Conservation (phyloP, 2,888 invertebrate genomes). For the Stictocephala bisonia region DNA sequence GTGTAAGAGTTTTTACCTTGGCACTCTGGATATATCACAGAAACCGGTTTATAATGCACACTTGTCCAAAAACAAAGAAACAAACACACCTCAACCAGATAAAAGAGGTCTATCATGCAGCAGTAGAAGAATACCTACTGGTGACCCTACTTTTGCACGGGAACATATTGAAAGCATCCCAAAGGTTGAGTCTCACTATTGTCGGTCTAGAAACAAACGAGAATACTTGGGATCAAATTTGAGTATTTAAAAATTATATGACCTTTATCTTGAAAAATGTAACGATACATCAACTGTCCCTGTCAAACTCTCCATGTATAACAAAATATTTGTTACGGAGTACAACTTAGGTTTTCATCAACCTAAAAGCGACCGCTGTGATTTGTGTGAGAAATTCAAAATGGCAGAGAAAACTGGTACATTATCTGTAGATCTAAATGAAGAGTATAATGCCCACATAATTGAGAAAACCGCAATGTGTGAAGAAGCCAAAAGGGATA, state of each 20-base stretch:
- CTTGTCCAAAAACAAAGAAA: not conserved
- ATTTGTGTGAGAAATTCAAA: slow-evolving; percentile 3
- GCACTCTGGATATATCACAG: slow-evolving; percentile 4
- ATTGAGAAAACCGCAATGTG: not conserved
- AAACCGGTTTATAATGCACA: not conserved
- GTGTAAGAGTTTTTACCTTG: slow-evolving; percentile 5
- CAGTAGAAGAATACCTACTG: slow-evolving; percentile 6
- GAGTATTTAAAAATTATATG: not conserved
- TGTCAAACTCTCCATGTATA: not conserved
- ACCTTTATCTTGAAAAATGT: not conserved
- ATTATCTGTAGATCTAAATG: slow-evolving; percentile 6
- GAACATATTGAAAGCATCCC: slow-evolving; percentile 8
- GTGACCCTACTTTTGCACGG: slow-evolving; percentile 1
- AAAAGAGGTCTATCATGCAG: not conserved
- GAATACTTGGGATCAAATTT: slow-evolving; percentile 2
- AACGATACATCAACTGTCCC: slow-evolving; percentile 2
- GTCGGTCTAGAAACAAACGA: slow-evolving; percentile 4
- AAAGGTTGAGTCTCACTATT: slow-evolving; percentile 3
- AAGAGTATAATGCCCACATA: slow-evolving; percentile 1
- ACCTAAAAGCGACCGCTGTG: not conserved
- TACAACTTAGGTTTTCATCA: not conserved
- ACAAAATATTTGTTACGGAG: not conserved
- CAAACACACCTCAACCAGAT: not conserved
- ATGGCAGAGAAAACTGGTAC: slow-evolving; percentile 4
- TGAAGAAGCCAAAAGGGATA: slow-evolving; percentile 9